Evolutionary conservation across 2,797 vertebrate species (phyloP), one percentile per base, ranked within the genome.

Genomic region (Manis javanica): DNA sequence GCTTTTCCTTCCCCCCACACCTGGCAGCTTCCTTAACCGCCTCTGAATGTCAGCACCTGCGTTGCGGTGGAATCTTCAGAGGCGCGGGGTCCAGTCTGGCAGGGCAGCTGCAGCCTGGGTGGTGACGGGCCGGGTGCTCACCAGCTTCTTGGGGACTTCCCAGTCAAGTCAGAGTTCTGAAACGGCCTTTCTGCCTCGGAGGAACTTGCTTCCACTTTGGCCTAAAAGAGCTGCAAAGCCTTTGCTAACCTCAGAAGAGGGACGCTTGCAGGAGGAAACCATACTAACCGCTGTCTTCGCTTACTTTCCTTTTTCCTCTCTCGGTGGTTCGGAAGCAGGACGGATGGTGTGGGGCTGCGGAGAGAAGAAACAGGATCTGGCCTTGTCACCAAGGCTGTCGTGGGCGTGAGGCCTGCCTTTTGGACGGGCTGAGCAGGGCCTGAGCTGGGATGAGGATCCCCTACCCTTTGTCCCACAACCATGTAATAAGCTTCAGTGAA

Each of bases 191-290:
- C n/a, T 66, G 34, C 13, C 24, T 21, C 19, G 29, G 74, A 68
- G 53, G 68, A 46, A 68, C 37, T 34, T 3, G 1, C 53, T 72
- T 88, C 37, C 29, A 1, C 51, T 18, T 7, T 46, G 83, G 57
- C 64, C 37, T 89, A 1, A 59, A 74, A n/a, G 15, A 85, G 59
- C 49, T 49, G 31, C 6, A 7, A 61, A 68, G 51, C 39, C n/a
- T n/a, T 64, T 29, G 68, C 74, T 75, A 57, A 84, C 24, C n/a
- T 75, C 19, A 29, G 75, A 90, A 51, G 42, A 61, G 59, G 74
- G 39, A 64, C 53, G 64, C 1, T 29, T 51, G 46, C 16, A 74
- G 49, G 63, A 68, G 82, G n/a, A 85, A 68, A 26, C 46, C 21
- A 2, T 19, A n/a, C 7, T 21, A 39, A 39, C 29, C 10, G 1